Conservation (phyloP, 2,888 invertebrate genomes). For the Zaprionus obscuricornis region DNA sequence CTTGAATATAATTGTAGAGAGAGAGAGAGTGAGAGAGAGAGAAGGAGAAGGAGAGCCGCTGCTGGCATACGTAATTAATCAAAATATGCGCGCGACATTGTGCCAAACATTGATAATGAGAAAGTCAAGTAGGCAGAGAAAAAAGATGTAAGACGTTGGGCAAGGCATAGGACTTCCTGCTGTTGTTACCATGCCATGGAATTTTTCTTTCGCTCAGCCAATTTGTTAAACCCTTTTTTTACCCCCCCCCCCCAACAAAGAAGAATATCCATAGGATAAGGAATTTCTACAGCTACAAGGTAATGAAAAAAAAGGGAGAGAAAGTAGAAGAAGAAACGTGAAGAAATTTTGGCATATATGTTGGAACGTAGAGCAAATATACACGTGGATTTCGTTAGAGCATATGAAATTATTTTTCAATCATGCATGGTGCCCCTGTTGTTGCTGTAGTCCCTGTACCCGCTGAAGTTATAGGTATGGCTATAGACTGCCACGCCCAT, state of each 20-base stretch:
- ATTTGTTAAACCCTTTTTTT: conserved; percentile 36
- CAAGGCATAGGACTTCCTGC: conserved; percentile 19
- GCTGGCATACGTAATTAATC: conserved; percentile 61
- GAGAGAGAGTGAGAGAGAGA: too few species aligned
- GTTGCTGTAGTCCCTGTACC: too few species aligned
- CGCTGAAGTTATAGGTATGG: too few species aligned
- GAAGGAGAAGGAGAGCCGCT: too few species aligned
- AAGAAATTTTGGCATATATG: conserved; percentile 1
- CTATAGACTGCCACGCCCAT: conserved; percentile 44
- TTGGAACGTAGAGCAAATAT: conserved; percentile 1
- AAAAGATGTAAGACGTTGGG: background rate
- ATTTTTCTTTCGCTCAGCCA: conserved; percentile 45
- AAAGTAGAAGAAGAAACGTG: background rate
- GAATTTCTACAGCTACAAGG: too few species aligned
- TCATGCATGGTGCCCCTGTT: too few species aligned
- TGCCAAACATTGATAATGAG: conserved; percentile 35
- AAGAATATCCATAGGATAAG: too few species aligned
- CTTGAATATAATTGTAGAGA: too few species aligned
- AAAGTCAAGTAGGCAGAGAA: background rate
- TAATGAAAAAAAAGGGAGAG: background rate
- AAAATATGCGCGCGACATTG: conserved; percentile 61
- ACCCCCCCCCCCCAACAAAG: too few species aligned
- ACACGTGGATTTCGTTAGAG: conserved; percentile 29
- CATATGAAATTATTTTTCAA: conserved; percentile 79
- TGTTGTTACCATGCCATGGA: conserved; percentile 34